Base-by-base conservation (phyloP, 2,113 vertebrate species). In the Hippocampus guttulatus region DNA sequence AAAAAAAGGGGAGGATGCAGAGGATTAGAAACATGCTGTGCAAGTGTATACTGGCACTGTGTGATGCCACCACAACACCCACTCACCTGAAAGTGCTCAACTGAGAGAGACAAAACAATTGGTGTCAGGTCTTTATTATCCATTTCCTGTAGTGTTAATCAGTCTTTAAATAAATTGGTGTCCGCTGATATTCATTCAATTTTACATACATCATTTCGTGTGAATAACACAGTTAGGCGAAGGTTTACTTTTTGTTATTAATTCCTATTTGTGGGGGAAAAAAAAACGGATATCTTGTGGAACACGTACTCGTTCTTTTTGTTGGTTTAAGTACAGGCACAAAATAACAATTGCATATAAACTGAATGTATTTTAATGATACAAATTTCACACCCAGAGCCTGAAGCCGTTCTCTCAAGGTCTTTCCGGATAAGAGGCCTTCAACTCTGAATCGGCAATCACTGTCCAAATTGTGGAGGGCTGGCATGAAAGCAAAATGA, bases 401-500 rank as follows among this genome's bases (percentile, higher is more conserved):
- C 68, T 71, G 45, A 65, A 78, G 67, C 47, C 57, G 8, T 27
- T 70, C 25, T 47, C 77, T 83, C 64, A 77, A 73, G 78, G 64
- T 80, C 69, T 75, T 79, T 84, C 66, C 23, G 45, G 75, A 80
- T 81, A 74, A 63, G 76, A 73, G 69, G 45, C 70, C 75, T 83
- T 66, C 71, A 73, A 70, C 65, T 72, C 71, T 57, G 25, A 76
- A 82, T 82, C 76, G 74, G 54, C 61, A 71, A 71, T 74, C 10
- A 73, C 51, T 77, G 77, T 85, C 77, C 82, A 66, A 70, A 78
- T 80, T 81, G 65, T 74, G 78, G 77, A 77, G 71, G 69, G 52
- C 55, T 52, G 7, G 58, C 61, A 16, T 82, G 81, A 86, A 84
- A 84, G 79, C 74, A 73, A 76, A 81, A 76, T 83, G 72, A 87